phyloP scores from a whole-genome alignment of 2,113 vertebrate genomes.

The Hippocampus abdominalis region DNA sequence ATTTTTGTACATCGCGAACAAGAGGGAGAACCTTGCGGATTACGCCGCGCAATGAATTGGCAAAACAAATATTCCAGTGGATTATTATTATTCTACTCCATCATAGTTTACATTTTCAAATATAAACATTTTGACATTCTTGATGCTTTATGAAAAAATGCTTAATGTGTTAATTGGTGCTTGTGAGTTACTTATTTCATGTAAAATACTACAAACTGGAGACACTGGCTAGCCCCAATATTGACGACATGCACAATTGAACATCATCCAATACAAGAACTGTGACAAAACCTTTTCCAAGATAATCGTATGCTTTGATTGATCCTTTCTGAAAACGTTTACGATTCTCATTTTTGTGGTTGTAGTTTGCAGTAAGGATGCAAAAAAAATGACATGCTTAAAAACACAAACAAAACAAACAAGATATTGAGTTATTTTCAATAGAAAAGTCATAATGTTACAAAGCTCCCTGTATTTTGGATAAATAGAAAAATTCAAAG shows the following conservation, averaged over 20 bases:
- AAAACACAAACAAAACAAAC: no score
- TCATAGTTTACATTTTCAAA: not conserved
- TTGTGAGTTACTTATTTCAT: not conserved
- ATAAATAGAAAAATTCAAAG: not conserved
- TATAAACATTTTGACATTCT: not conserved
- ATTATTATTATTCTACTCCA: not conserved
- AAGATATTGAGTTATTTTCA: not conserved
- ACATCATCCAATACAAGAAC: no score
- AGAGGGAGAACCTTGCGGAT: conserved; percentile 26
- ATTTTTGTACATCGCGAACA: conserved; percentile 40
- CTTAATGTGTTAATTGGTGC: not conserved
- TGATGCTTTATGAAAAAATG: not conserved
- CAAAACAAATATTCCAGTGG: not conserved
- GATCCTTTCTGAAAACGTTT: no score
- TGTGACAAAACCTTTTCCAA: no score
- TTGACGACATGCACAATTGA: not conserved
- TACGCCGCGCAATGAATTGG: conserved; percentile 17
- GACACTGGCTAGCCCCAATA: not conserved
- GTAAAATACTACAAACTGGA: not conserved
- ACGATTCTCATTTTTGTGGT: no score
- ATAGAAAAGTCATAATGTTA: not conserved
- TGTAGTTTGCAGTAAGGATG: no score
- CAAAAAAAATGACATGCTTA: not conserved
- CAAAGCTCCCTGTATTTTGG: not conserved
- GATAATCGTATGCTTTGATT: no score